Conservation (phyloP, 2,888 invertebrate genomes). For the Torymus tubicola region DNA sequence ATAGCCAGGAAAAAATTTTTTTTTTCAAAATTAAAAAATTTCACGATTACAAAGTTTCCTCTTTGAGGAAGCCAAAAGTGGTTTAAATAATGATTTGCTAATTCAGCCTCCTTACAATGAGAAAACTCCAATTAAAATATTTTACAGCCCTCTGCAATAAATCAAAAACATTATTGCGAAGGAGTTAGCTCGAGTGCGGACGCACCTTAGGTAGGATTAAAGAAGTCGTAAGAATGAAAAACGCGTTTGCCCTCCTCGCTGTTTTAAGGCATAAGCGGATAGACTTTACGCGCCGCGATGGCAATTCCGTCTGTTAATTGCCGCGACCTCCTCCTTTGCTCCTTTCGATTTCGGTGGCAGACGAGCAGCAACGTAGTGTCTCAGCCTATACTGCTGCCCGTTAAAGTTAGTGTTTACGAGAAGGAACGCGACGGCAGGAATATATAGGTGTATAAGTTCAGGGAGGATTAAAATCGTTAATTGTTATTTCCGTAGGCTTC, state of each 20-base stretch:
- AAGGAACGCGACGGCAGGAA: constrained; percentile 64
- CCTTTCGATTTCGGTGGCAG: constrained; percentile 15
- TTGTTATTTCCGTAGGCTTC: constrained; percentile 68
- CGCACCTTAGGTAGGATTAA: constrained; percentile 49
- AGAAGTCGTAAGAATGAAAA: constrained; percentile 71
- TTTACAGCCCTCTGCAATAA: constrained; percentile 14
- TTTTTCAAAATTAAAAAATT: too few species aligned
- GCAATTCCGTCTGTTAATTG: constrained; percentile 72
- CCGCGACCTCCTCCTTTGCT: constrained; percentile 52
- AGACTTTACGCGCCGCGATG: constrained; percentile 53
- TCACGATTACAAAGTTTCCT: too few species aligned
- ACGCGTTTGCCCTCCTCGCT: constrained; percentile 62
- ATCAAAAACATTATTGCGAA: constrained; percentile 41
- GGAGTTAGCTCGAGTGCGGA: not conserved
- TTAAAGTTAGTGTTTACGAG: constrained; percentile 66
- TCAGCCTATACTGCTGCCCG: constrained; percentile 14
- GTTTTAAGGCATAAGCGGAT: constrained; percentile 57
- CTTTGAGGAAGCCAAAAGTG: too few species aligned
- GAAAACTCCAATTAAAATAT: not conserved
- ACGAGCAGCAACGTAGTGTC: not conserved
- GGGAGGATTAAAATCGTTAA: constrained; percentile 72
- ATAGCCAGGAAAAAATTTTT: too few species aligned
- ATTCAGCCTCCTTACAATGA: too few species aligned
- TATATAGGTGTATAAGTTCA: constrained; percentile 62
- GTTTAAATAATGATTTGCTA: too few species aligned